Evolutionary conservation across 1,140 invertebrate genomes (phyloP), one percentile per base, ranked within the genome.

Genomic region (Pectinophora gossypiella): DNA sequence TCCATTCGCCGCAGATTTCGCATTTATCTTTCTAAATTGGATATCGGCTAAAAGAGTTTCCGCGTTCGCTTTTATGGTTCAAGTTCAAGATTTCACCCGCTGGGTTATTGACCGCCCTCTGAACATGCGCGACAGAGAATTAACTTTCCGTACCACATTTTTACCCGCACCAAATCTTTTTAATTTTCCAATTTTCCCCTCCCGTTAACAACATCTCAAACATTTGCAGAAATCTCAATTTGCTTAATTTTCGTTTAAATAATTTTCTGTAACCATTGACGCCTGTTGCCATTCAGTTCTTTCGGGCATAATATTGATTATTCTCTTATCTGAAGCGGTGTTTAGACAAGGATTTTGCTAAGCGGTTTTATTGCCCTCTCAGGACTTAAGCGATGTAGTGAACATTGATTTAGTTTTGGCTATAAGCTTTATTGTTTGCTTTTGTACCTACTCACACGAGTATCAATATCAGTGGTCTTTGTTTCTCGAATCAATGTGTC

Each of bases 51-150:
- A 57, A 56, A 59, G 51, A 72, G 45, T 62, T 69, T 67, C 55
- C 47, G 59, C 54, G 59, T 64, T 64, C 56, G 56, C 58, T 40
- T 67, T 72, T 76, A 51, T 78, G 72, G 74, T 81, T 84, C 76
- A 79, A 83, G 79, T 83, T 79, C 76, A 80, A 78, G 76, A 83
- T 77, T 77, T 68, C 61, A 60, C 62, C 59, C 69, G 61, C 56
- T 51, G 51, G 73, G 71, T 83, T 75, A 78, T 80, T 80, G 76
- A 76, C 79, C 79, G 76, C 53, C 49, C 55, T 62, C 56, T 59
- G 73, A 71, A 75, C 79, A 76, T 76, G 79, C 79, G 76, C 76
- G 69, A 60, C 51, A 63, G 54, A 19, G 50, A 52, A 56, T 56
- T 56, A 56, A 59, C 48, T 64, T 56, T 58, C 50, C 45, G 22